These are phyloP conservation scores for Brachyhypopomus gauderio DNA, from an alignment of 2,113 vertebrate genomes.

Conservation along the genomic window DNA sequence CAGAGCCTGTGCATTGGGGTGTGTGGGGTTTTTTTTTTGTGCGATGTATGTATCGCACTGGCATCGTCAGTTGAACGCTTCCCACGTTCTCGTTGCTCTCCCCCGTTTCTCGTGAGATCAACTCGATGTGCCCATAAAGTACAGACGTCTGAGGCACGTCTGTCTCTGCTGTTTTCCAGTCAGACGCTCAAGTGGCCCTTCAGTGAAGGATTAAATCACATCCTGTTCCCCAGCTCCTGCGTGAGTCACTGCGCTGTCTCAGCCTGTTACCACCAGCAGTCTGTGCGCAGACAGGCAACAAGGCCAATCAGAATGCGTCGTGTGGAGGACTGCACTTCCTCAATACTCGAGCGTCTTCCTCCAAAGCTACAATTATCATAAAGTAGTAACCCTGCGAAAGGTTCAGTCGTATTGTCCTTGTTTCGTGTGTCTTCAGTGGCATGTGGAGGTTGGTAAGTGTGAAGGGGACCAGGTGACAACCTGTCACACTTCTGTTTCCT, in stretches of 20 bases:
- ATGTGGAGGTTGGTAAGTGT: neutral
- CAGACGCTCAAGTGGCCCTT: constrained; percentile 49
- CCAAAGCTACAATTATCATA: neutral
- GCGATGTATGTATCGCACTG: neutral
- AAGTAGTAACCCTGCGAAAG: neutral
- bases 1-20: constrained; percentile 17
- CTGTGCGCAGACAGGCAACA: constrained; percentile 18
- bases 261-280: constrained; percentile 47
- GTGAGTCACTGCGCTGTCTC: constrained; percentile 46
- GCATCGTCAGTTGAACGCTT: constrained; percentile 26
- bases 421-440: neutral
- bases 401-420: neutral
- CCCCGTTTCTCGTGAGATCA: constrained; percentile 43
- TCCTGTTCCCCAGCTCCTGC: constrained; percentile 48
- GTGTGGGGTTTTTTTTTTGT: constrained; percentile 14
- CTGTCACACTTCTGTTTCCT: constrained; percentile 34
- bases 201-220: constrained; percentile 54
- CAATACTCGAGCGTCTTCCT: no score
- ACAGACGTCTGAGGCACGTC: constrained; percentile 53
- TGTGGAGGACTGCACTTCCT: neutral
- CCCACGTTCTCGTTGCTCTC: constrained; percentile 20
- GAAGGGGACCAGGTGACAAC: constrained; percentile 28
- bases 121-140: constrained; percentile 49
- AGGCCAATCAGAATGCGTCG: neutral
- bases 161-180: constrained; percentile 52